These are phyloP conservation scores for Momotus momota DNA, from an alignment of 2,797 vertebrate genomes.

Conservation along the genomic window DNA sequence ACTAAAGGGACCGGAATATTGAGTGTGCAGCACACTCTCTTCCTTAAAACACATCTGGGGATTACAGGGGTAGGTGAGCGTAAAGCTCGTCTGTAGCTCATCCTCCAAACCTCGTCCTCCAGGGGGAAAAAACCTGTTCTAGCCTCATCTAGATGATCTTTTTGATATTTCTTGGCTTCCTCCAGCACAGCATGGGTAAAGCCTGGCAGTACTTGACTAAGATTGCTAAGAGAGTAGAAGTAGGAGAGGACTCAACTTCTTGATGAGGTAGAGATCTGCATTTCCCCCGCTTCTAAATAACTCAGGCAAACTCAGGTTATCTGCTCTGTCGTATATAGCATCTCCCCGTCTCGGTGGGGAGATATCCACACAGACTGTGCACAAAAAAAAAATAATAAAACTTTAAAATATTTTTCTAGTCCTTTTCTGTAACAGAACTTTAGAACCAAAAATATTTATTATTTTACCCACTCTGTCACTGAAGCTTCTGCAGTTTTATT, in stretches of 20 bases:
- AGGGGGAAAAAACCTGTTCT: background rate
- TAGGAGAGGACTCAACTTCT: background rate
- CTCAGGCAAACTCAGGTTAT: background rate
- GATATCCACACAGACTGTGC: background rate
- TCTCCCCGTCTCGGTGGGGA: fast-evolving
- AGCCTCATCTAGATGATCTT: background rate
- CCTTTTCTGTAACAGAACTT: background rate
- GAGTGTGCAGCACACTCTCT: no score
- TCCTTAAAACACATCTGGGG: background rate
- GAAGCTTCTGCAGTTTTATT: background rate
- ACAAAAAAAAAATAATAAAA: background rate
- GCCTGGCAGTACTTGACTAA: background rate
- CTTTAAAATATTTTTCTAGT: background rate
- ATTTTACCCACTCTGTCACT: fast-evolving
- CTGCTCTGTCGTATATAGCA: background rate
- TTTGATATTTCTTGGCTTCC: background rate
- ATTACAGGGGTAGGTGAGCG: background rate
- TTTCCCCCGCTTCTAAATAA: background rate
- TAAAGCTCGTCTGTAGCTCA: background rate
- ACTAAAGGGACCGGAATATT: background rate
- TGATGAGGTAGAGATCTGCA: background rate
- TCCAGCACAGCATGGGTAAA: background rate
- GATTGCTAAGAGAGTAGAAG: background rate
- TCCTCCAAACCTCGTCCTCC: background rate
- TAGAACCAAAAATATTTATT: background rate